Percentiles rank a stretch among this genome's conserved stretches.
phyloP scores from a whole-genome alignment of 2,888 invertebrate genomes.

The Platycnemis pennipes region DNA sequence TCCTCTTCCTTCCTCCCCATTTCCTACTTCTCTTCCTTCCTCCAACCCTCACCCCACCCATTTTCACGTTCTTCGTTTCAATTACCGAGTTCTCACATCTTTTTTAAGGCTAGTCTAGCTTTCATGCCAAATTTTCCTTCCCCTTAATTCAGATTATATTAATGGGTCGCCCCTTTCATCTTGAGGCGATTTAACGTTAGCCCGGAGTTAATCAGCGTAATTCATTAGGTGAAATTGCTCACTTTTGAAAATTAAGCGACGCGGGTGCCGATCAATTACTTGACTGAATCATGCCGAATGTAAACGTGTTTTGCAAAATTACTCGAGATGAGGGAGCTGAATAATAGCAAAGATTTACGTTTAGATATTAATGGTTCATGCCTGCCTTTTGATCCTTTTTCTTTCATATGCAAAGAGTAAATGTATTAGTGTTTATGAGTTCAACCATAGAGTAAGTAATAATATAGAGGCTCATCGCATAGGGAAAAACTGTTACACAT shows the following conservation, averaged over 20 bases:
- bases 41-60: neutral
- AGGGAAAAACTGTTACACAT: no score
- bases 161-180: neutral
- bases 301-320: neutral
- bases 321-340: neutral
- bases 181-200: neutral
- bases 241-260: neutral
- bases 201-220: neutral
- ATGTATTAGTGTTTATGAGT: no score
- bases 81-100: neutral
- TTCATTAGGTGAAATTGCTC: neutral
- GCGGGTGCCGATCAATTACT: neutral
- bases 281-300: neutral
- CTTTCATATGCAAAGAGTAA: no score
- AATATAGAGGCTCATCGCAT: no score
- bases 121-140: constrained; percentile 26
- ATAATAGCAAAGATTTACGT: neutral
- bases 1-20: no score
- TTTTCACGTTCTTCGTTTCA: neutral
- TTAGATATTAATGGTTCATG: neutral
- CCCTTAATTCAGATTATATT: constrained; percentile 2
- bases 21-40: no score
- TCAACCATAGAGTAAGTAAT: no score
- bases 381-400: no score
- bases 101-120: neutral